These are phyloP conservation scores for Penaeus vannamei DNA, from an alignment of 1,140 invertebrate genomes.

Conservation along the genomic window DNA sequence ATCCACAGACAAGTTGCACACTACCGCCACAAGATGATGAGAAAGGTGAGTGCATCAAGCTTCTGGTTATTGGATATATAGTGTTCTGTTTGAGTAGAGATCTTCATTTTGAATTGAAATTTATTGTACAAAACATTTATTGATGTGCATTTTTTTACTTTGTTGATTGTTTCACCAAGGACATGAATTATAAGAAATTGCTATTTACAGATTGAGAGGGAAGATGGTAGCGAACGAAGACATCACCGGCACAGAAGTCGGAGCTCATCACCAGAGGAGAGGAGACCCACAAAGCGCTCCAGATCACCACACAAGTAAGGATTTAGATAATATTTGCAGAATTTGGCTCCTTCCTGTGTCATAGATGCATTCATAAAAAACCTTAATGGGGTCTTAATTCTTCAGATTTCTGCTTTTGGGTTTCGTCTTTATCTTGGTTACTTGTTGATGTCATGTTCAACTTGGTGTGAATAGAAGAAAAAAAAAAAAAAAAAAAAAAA, in stretches of 20 bases:
- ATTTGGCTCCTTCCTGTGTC: neutral
- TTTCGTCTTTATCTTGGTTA: neutral
- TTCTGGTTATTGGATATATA: neutral
- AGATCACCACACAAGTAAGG: conserved; percentile 66
- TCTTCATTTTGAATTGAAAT: neutral
- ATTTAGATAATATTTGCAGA: neutral
- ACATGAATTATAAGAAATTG: conserved; percentile 23
- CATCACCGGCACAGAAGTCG: conserved; percentile 52
- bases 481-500: too few relatives aligned
- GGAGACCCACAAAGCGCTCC: conserved; percentile 61
- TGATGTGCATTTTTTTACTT: neutral
- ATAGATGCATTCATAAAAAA: neutral
- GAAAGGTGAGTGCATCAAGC: conserved; percentile 77
- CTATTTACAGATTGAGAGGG: conserved; percentile 49
- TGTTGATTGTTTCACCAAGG: neutral
- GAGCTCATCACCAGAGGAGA: conserved; percentile 62
- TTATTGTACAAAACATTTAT: neutral
- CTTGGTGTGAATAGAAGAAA: too few relatives aligned
- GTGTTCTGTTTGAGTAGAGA: neutral
- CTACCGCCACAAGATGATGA: conserved; percentile 90
- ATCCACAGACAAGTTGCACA: conserved; percentile 90
- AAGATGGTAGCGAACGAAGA: conserved; percentile 53
- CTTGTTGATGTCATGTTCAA: neutral
- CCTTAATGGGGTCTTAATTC: neutral
- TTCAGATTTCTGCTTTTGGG: neutral